phyloP scores from a whole-genome alignment of 2,113 vertebrate species.

The Hippocampus mohnikei region DNA sequence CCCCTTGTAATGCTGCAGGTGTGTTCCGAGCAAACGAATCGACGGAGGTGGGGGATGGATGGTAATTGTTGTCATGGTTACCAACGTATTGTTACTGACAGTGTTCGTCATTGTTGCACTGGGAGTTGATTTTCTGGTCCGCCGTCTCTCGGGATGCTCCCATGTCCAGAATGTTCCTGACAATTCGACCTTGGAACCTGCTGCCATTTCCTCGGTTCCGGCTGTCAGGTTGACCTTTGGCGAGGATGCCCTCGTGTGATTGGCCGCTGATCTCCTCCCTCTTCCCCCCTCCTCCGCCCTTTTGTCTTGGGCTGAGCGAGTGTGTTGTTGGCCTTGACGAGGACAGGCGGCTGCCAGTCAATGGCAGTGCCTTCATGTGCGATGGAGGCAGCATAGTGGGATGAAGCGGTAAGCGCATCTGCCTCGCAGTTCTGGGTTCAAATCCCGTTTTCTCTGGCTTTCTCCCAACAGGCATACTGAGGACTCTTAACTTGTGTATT shows the following conservation, averaged over 20 bases:
- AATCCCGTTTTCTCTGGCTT: neutral
- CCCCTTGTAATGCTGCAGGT: neutral
- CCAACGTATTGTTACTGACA: neutral
- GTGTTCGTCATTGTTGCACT: neutral
- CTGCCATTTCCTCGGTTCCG: neutral
- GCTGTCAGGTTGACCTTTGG: neutral
- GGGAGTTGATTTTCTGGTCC: slow-evolving; percentile 25
- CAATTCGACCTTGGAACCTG: neutral
- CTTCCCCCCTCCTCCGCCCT: neutral
- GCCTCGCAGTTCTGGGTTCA: neutral
- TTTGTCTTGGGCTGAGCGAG: neutral
- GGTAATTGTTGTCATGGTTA: neutral
- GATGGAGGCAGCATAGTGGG: neutral
- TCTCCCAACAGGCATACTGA: neutral
- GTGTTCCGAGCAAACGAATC: neutral
- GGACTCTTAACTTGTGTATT: neutral
- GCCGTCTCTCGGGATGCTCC: slow-evolving; percentile 1
- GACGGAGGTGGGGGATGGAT: neutral
- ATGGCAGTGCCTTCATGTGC: neutral
- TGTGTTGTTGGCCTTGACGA: neutral
- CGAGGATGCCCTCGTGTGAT: neutral
- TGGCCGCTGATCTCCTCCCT: neutral
- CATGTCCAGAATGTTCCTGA: neutral
- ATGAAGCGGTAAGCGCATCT: neutral
- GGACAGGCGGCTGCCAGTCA: neutral